Conservation (phyloP, 2,113 vertebrate genomes). For the Miniopterus natalensis region DNA sequence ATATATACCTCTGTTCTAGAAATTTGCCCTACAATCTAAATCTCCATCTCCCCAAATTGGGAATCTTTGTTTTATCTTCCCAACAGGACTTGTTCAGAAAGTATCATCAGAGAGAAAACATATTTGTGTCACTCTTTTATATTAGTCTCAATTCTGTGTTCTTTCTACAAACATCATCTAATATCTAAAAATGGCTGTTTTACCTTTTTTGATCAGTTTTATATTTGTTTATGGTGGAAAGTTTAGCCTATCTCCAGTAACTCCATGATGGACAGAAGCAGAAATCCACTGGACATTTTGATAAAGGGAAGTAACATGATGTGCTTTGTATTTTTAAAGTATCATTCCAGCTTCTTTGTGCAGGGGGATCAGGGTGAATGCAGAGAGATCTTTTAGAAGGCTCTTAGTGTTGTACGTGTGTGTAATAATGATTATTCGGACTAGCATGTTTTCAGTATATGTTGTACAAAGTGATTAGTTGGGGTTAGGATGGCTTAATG, state of each 20-base stretch:
- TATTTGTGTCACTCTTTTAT: neutral
- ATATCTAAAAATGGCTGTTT: neutral
- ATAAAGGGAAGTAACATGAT: neutral
- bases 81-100: neutral
- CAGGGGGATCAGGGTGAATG: neutral
- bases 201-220: neutral
- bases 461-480: neutral
- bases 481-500: neutral
- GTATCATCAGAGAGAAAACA: neutral
- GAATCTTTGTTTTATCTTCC: neutral
- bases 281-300: neutral
- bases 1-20: neutral
- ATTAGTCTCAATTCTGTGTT: slow-evolving; percentile 10
- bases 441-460: neutral
- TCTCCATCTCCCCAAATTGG: neutral
- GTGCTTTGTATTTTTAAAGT: neutral
- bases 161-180: neutral
- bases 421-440: neutral
- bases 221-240: neutral
- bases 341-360: neutral
- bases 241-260: neutral
- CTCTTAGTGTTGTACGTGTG: neutral
- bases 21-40: neutral
- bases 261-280: neutral
- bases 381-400: neutral